These are phyloP conservation scores for Argopecten irradians DNA, from an alignment of 1,140 invertebrate genomes.

Conservation along the genomic window DNA sequence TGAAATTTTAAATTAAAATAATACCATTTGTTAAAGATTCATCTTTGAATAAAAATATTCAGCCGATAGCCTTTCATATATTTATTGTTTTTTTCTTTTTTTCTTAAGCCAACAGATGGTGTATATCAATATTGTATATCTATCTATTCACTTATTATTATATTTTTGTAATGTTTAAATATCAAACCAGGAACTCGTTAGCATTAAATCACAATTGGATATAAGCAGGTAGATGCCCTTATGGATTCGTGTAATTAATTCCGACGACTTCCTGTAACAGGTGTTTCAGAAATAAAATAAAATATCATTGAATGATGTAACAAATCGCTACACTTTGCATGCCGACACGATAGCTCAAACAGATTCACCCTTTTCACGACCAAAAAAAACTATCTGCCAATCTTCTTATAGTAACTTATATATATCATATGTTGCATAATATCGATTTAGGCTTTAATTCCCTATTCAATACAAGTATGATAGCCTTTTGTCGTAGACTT, in stretches of 20 bases:
- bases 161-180: too few species aligned
- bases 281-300: background rate
- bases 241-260: background rate
- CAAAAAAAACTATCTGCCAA: background rate
- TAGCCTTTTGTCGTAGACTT: background rate
- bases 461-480: background rate
- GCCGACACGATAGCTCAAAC: background rate
- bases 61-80: too few species aligned
- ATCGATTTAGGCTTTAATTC: background rate
- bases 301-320: background rate
- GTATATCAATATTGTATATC: too few species aligned
- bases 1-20: too few species aligned
- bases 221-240: background rate
- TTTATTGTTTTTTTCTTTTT: too few species aligned
- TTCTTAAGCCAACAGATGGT: too few species aligned
- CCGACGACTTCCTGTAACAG: background rate
- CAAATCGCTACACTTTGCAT: background rate
- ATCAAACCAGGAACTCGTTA: background rate
- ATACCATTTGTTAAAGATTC: too few species aligned
- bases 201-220: background rate
- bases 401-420: background rate
- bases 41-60: too few species aligned
- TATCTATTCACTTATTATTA: too few species aligned
- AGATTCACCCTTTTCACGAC: background rate
- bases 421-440: background rate